Base-by-base conservation (phyloP, 1,140 invertebrate species). In the Lutraria rhynchaena region DNA sequence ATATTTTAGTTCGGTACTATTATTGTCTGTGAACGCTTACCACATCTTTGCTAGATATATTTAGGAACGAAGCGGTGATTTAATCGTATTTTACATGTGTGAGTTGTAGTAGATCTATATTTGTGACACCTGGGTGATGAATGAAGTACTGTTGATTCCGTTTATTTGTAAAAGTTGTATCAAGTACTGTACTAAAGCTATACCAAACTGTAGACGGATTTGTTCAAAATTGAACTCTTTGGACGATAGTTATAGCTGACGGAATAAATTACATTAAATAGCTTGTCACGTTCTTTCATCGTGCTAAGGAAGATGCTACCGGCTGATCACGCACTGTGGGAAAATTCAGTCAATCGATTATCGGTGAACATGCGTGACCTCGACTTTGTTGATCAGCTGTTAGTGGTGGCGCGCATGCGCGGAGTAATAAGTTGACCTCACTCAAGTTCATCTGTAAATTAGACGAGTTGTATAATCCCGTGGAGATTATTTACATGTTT, bases 311-410 rank as follows among this genome's bases (percentile, higher is more conserved):
- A 41, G 37, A 41, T 41, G 37, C 37, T 41, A 41, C 37, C 37
- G 37, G 51, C 51, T 55, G 51, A 55, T 55, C 51, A 55, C 51
- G 51, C 58, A n/a, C 17, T 61, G 24, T 37, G 33, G 3, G 15
- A 37, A 35, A 61, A 17, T 41, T 61, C 58, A 61, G 58, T 35
- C 58, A 65, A 65, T 65, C 61, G 61, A 65, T 65, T 41, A 7
- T 22, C 31, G 9, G 13, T 57, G 58, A 35, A n/a, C 61, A 15
- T 67, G n/a, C 22, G 33, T 46, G 27, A 37, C 44, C 24, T 7
- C 35, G 15, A 24, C 37, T 41, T 41, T 41, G 37, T 46, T 44
- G 63, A 49, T 46, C 63, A 67, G 63, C 63, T 67, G 63, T 51
- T 35, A 65, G 44, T 67, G 24, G 19, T 19, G 9, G 0, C 49